phyloP scores from a whole-genome alignment of 2,113 vertebrate genomes.

The Mobula hypostoma region DNA sequence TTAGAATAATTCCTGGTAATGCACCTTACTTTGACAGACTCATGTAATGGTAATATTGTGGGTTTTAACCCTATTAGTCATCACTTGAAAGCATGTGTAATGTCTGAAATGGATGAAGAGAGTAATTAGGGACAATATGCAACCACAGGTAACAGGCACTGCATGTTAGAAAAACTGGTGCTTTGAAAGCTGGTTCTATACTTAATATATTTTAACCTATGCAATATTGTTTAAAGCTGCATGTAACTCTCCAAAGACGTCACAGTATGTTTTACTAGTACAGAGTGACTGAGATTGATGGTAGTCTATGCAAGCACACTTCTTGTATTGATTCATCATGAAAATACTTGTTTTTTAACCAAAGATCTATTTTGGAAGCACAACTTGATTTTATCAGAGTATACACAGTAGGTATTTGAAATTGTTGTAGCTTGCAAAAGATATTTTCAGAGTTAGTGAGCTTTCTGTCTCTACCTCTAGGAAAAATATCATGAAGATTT shows the following conservation, averaged over 20 bases:
- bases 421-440: neutral
- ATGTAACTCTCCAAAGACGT: neutral
- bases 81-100: neutral
- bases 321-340: neutral
- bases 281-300: neutral
- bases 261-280: neutral
- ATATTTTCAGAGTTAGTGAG: neutral
- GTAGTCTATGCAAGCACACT: neutral
- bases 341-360: neutral
- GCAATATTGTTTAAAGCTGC: neutral
- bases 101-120: neutral
- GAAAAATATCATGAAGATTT: neutral
- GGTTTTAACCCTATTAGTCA: neutral
- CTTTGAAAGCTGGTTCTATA: neutral
- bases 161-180: neutral
- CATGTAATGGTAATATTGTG: neutral
- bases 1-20: neutral
- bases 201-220: neutral
- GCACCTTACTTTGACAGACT: slow-evolving; percentile 17
- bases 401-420: neutral
- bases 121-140: neutral
- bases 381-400: neutral
- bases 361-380: neutral
- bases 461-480: neutral
- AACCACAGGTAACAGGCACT: neutral